These are phyloP conservation scores for Elachura formosa DNA, from an alignment of 2,113 vertebrate genomes.

Conservation along the genomic window DNA sequence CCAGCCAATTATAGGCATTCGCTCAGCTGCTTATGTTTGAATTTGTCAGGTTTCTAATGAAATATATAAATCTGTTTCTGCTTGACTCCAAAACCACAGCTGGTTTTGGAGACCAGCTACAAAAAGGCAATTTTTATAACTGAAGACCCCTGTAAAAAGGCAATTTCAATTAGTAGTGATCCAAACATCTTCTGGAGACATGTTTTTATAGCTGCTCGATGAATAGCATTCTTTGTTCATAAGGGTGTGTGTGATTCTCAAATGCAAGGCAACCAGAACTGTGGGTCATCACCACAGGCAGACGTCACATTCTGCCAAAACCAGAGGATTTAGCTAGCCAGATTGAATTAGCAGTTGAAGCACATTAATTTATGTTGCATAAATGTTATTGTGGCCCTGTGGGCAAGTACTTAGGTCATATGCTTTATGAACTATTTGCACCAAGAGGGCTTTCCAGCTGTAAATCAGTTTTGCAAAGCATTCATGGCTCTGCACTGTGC, in stretches of 20 bases:
- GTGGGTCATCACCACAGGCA: conserved; percentile 63
- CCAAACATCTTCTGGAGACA: conserved; percentile 51
- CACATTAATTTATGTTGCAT: conserved; percentile 76
- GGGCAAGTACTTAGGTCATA: conserved; percentile 70
- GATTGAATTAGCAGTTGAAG: conserved; percentile 75
- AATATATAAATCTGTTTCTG: conserved; percentile 58
- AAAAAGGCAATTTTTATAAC: conserved; percentile 77
- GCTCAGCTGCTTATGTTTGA: conserved; percentile 9
- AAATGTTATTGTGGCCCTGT: conserved; percentile 78
- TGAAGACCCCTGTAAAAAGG: too few species aligned
- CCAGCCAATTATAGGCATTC: conserved; percentile 7
- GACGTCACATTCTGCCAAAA: conserved; percentile 63
- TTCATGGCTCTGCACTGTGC: not conserved
- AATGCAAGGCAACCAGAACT: conserved; percentile 13
- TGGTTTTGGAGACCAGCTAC: too few species aligned
- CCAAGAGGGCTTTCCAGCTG: conserved; percentile 30
- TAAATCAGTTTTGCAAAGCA: conserved; percentile 60
- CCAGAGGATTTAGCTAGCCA: conserved; percentile 67
- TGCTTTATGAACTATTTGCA: conserved; percentile 72
- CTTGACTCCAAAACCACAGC: conserved; percentile 55
- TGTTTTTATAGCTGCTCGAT: conserved; percentile 56
- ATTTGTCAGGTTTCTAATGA: conserved; percentile 43
- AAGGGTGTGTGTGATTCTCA: not conserved
- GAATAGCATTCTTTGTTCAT: conserved; percentile 59
- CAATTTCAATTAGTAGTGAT: conserved; percentile 74